Evolutionary conservation across 2,888 invertebrate species (phyloP).

Genomic region (Osmoderma eremita): DNA sequence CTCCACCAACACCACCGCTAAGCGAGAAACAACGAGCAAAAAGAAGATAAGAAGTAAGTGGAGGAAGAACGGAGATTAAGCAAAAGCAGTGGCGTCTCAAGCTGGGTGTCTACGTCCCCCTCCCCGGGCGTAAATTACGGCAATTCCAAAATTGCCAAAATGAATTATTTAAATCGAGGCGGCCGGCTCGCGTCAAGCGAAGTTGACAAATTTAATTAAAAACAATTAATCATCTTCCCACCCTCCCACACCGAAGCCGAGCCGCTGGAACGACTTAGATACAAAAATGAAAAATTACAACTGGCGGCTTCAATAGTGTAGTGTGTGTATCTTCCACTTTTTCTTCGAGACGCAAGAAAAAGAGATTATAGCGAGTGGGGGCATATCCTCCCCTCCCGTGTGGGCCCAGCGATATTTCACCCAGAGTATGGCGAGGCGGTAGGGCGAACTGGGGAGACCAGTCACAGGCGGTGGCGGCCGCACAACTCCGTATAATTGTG

Average conservation of each 20-base stretch:
- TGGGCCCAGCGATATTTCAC: constrained; percentile 46
- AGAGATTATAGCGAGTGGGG: constrained; percentile 5
- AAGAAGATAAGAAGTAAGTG: too few species aligned
- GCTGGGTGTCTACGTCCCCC: constrained; percentile 1
- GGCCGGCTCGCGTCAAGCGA: constrained; percentile 18
- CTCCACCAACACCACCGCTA: constrained; percentile 16
- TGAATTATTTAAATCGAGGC: constrained; percentile 19
- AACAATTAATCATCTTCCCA: constrained; percentile 43
- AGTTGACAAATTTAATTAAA: constrained; percentile 45
- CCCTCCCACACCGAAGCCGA: neutral
- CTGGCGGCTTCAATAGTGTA: neutral
- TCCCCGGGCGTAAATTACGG: neutral
- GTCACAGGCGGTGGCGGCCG: constrained; percentile 7
- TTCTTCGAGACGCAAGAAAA: constrained; percentile 3
- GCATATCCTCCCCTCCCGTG: constrained; percentile 27
- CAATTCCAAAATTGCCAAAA: constrained; percentile 28
- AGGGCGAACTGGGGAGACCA: too few species aligned
- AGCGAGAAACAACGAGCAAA: too few species aligned
- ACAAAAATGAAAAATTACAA: constrained; percentile 36
- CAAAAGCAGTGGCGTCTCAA: constrained; percentile 1
- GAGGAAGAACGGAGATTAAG: constrained; percentile 4
- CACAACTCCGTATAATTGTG: constrained; percentile 53
- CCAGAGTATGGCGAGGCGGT: constrained; percentile 43
- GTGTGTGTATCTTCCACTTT: constrained; percentile 7
- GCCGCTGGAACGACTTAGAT: constrained; percentile 7